A percentile compares a stretch with the other conserved stretches of the same genome.
Conservation (phyloP, 2,113 vertebrate genomes). For the Oryzias melastigma region DNA sequence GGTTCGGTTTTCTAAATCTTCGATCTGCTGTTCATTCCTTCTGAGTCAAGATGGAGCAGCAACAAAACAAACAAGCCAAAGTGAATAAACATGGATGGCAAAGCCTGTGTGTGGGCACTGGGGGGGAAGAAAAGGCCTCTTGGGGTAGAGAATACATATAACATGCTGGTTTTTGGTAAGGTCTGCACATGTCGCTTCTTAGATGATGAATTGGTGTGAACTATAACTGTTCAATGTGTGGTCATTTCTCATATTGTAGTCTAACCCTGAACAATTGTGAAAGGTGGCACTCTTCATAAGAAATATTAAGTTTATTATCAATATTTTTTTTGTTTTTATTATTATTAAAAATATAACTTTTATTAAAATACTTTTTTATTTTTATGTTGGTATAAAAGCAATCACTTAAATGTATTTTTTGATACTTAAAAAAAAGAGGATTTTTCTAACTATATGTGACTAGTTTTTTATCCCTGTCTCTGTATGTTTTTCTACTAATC, state of each 20-base stretch:
- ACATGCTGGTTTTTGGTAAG: conserved; percentile 30
- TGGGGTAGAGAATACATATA: conserved; percentile 35
- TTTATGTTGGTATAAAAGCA: too few relatives aligned
- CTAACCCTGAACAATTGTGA: not conserved
- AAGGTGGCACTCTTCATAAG: too few relatives aligned
- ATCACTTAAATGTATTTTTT: too few relatives aligned
- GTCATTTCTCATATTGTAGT: not conserved
- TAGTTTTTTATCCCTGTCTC: not conserved
- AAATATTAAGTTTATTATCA: too few relatives aligned
- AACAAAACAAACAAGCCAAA: conserved; percentile 7
- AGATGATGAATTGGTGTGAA: conserved; percentile 5
- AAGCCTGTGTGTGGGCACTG: conserved; percentile 21
- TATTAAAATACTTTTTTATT: too few relatives aligned
- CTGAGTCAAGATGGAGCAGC: conserved; percentile 38
- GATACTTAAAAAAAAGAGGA: not conserved
- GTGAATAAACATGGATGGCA: not conserved
- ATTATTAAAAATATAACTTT: not conserved
- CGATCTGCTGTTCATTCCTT: conserved; percentile 60
- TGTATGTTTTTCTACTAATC: not conserved
- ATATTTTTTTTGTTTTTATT: not conserved
- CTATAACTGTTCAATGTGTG: too few relatives aligned
- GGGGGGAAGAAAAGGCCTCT: conserved; percentile 9
- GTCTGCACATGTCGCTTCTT: conserved; percentile 25
- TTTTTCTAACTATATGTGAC: not conserved
- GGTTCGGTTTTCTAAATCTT: conserved; percentile 66